These are phyloP conservation scores for Megaceryle maxima DNA, from an alignment of 2,113 vertebrate genomes.

Conservation along the genomic window DNA sequence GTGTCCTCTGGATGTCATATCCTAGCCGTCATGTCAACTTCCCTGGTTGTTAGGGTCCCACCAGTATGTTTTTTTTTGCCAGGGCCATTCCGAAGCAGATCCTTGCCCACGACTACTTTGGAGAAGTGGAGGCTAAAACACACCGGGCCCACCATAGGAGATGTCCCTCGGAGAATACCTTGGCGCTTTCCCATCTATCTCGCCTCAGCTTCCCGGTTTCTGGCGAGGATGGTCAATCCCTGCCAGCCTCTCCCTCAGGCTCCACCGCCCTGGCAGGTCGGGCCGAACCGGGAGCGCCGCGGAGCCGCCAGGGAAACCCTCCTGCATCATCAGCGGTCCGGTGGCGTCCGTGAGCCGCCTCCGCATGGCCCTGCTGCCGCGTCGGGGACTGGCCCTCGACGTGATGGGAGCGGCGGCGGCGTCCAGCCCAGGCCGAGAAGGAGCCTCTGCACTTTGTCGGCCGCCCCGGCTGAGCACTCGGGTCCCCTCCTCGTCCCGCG, in stretches of 20 bases:
- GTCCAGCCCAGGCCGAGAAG: not conserved
- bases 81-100: not conserved
- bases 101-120: not conserved
- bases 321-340: not conserved
- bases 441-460: not conserved
- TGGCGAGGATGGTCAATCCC: not conserved
- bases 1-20: not conserved
- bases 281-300: not conserved
- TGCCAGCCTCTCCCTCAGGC: too few relatives aligned
- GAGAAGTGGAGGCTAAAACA: not conserved
- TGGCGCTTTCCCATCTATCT: fast-evolving
- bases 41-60: not conserved
- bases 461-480: not conserved
- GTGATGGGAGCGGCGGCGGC: not conserved
- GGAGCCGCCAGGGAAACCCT: too few relatives aligned
- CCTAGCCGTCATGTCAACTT: not conserved
- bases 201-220: not conserved
- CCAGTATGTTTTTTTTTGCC: not conserved
- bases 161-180: not conserved
- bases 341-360: not conserved
- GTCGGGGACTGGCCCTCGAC: not conserved
- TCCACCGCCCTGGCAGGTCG: not conserved
- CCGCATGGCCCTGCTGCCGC: not conserved
- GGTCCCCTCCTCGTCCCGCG: not conserved
- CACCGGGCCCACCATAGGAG: too few relatives aligned